Evolutionary conservation across 2,113 vertebrate species (phyloP), one percentile per base, ranked within the genome.

Genomic region (Notechis scutatus): DNA sequence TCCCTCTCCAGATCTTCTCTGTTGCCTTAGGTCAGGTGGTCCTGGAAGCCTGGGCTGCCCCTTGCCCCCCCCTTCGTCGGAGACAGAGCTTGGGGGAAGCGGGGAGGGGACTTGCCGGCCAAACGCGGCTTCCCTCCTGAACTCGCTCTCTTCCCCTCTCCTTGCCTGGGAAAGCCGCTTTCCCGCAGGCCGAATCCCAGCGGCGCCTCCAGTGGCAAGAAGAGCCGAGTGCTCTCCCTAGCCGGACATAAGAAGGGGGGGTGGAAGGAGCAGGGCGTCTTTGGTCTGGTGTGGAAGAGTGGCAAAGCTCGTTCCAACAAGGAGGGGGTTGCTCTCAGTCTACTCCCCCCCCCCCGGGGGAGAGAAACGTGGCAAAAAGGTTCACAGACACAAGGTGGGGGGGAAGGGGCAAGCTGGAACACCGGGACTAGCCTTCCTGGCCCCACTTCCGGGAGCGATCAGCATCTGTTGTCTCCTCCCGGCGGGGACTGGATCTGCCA

Each of bases 401-500:
- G 2, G 20, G 0, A 20, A 5, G 15, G 1, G 26, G 24, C 7
- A 55, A 55, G 86, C 4, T 11, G 59, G 39, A 6, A 2, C 45
- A 3, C 0, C 0, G 39, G 14, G 1, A 50, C 20, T 18, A 34
- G 64, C 64, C n/a, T n/a, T 74, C 64, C 64, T 18, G 69, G 69
- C 6, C 34, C 69, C n/a, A 34, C 15, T 39, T 45, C 59, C 4
- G 26, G 29, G 74, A 24, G 39, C 29, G 18, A 12, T 45, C 9
- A 11, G 59, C 4, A 5, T 1, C 0, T 0, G 1, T 11, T 11
- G 0, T 1, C 10, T 3, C 1, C 90, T 96, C 64, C 97, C 96
- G 96, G 96, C 93, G 97, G 97, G 0, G 95, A 93, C 0, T 95
- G 96, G 0, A 95, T 96, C 94, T 94, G 91, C 64, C 87, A 95